Evolutionary conservation across 2,113 vertebrate species (phyloP).

Genomic region (Lipophrys pholis): DNA sequence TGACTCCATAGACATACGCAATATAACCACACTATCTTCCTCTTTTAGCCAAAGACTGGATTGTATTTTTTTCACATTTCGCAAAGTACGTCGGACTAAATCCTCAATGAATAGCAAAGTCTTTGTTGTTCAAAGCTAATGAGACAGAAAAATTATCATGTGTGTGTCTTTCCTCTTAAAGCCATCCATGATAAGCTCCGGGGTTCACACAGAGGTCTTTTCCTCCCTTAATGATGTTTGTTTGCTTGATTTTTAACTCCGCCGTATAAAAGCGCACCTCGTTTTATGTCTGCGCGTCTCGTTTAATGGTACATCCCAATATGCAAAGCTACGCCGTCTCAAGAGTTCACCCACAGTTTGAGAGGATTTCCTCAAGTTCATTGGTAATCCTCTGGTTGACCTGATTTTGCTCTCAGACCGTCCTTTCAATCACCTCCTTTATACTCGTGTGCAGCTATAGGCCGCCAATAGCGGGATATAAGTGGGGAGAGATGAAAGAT

Average conservation of each 20-base stretch:
- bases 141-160: slow-evolving; percentile 12
- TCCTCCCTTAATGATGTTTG: slow-evolving; percentile 52
- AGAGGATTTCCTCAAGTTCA: slow-evolving; percentile 65
- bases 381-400: slow-evolving; percentile 59
- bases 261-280: slow-evolving; percentile 13
- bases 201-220: slow-evolving; percentile 63
- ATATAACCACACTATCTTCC: background rate
- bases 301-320: slow-evolving; percentile 33
- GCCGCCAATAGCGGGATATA: background rate
- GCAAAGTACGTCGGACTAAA: slow-evolving; percentile 16
- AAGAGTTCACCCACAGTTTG: slow-evolving; percentile 65
- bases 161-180: slow-evolving; percentile 25
- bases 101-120: slow-evolving; percentile 41
- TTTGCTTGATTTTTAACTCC: slow-evolving; percentile 42
- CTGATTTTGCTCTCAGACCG: slow-evolving; percentile 49
- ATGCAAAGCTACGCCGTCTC: slow-evolving; percentile 42
- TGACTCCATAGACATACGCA: background rate
- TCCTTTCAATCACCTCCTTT: slow-evolving; percentile 15
- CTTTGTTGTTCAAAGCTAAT: background rate
- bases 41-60: slow-evolving; percentile 1
- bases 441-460: background rate
- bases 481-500: background rate
- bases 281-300: background rate
- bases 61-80: background rate
- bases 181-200: slow-evolving; percentile 13